Base-by-base conservation (phyloP, 2,113 vertebrate genomes). In the Penelope pileata region DNA sequence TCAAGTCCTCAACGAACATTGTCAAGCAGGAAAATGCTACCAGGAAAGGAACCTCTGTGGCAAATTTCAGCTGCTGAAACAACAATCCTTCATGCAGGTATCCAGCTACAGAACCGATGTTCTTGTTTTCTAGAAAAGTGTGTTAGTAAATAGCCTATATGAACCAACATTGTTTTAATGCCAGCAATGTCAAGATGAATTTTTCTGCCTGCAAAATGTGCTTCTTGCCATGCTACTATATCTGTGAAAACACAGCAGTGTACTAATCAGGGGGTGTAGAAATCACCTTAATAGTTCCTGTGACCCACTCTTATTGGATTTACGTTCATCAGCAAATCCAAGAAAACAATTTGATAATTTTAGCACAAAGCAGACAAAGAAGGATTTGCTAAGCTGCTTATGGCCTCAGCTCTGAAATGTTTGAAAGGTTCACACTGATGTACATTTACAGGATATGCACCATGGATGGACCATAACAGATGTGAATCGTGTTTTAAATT, bases 321-420 rank as follows among this genome's bases (percentile, higher is more conserved):
- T 97, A 83, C 90, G 38, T 88, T 91, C 95, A 92, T 63, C 86
- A 88, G 93, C 95, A 96, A 93, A 95, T 91, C 95, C 92, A 91
- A 92, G 91, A 95, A 93, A 96, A 96, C 97, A 97, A 95, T 96
- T 93, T 90, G 96, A 94, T 97, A 97, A 97, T 97, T 97, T 97
- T 97, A 97, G 97, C 92, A 96, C 97, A 96, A 78, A 83, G 95
- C 64, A 97, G 91, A 89, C 94, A 91, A 91, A 95, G 94, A 72
- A 96, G 96, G 96, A 96, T 97, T 96, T 97, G 86, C 90, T 97
- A 97, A 97, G 94, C 97, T 89, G 94, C 96, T 97, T 97, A 97
- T 18, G 81, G 62, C 40, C 82, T 75, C 11, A 0, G 82, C 66
- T 91, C 70, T 92, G 90, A 93, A 95, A 92, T 76, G 82, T 30